Evolutionary conservation across 2,888 invertebrate genomes (phyloP), one percentile per base, ranked within the genome.

Genomic region (Piscicola geometra): DNA sequence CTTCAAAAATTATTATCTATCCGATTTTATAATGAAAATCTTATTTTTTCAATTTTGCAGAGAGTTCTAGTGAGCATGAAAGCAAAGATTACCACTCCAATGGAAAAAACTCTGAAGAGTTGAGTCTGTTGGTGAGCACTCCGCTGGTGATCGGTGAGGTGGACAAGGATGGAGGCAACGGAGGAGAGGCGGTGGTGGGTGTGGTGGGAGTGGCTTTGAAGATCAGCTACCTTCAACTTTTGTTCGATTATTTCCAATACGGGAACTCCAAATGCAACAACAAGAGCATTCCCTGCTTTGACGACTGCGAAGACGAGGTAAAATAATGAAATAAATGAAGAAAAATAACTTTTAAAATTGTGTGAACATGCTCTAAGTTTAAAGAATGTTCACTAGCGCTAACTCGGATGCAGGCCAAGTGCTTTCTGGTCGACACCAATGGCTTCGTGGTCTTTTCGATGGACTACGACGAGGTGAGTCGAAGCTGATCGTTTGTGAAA

Each of bases 361-460:
- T n/a, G n/a, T n/a, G n/a, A n/a, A n/a, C n/a, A n/a, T n/a, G n/a
- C n/a, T n/a, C n/a, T n/a, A n/a, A n/a, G n/a, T n/a, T n/a, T n/a
- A n/a, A n/a, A n/a, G n/a, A n/a, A n/a, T n/a, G n/a, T n/a, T n/a
- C n/a, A n/a, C n/a, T n/a, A n/a, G n/a, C n/a, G n/a, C n/a, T n/a
- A n/a, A 41, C 41, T 15, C 5, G 12, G n/a, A 3, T 21, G 33
- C 33, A 74, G 12, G 56, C 33, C 25, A 35, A 12, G 25, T 76
- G 76, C 32, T 76, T 71, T 41, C 76, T 76, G 1, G 33, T 76
- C 15, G 76, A 76, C 32, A 71, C 72, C 35, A 71, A 72, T 25
- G 76, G 76, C 5, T 76, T 66, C 67, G 71, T 76, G 12, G 67
- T 72, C 41, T 47, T 76, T 0, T 76, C 76, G 12, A 56, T 28